Conservation (phyloP, 2,888 invertebrate species). For the Lysandra coridon region DNA sequence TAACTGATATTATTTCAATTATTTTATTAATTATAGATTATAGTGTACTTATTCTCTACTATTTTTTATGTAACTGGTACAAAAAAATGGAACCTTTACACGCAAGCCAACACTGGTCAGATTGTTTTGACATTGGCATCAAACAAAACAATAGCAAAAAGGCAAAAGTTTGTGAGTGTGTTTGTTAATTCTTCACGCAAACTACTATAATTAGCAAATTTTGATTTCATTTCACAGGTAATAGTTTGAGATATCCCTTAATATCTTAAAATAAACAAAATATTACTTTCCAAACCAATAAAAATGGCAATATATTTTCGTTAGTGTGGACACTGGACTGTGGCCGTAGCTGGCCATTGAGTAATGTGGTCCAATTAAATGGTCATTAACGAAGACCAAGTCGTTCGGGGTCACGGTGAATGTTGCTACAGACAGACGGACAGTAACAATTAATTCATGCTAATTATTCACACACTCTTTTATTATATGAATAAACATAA, state of each 20-base stretch:
- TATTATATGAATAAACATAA: neutral
- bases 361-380: constrained; percentile 36
- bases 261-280: neutral
- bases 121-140: too few species aligned
- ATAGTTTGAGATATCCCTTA: neutral
- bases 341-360: constrained; percentile 29
- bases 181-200: too few species aligned
- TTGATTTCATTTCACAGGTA: too few species aligned
- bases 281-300: neutral
- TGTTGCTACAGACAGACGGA: constrained; percentile 1
- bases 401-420: constrained; percentile 29
- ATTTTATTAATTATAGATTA: neutral
- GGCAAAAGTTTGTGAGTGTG: too few species aligned
- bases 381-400: constrained; percentile 40
- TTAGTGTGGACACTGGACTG: neutral
- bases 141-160: too few species aligned
- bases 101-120: too few species aligned
- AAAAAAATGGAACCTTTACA: neutral
- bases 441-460: constrained; percentile 2
- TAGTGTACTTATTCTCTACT: neutral
- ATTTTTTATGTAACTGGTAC: neutral
- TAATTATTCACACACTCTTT: constrained; percentile 2
- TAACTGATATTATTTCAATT: neutral
- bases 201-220: too few species aligned
- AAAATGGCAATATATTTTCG: neutral